Base-by-base conservation (phyloP, 2,888 invertebrate genomes). In the Cantharis rufa region DNA sequence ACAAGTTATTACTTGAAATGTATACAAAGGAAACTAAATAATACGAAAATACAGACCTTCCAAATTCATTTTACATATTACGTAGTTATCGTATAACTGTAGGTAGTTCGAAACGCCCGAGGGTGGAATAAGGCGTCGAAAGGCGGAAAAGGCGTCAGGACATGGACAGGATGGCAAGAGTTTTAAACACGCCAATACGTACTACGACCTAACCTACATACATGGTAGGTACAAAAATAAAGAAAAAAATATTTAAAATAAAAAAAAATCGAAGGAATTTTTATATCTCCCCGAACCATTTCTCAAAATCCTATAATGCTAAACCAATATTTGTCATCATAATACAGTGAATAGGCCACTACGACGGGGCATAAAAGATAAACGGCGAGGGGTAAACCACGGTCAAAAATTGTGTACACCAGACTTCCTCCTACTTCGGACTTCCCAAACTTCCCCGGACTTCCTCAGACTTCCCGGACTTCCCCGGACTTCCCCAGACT, bases 101-200 rank as follows among this genome's bases (percentile, higher is more conserved):
- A 81, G 85, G 85, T 81, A 81, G 85, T 83, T 81, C 83, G 82
- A 79, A 82, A 84, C 63, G 85, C 86, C 86, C 80, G 84, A 83
- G 81, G 86, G 86, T 83, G 85, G 83, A 81, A 79, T 76, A 81
- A 82, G 82, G 85, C 85, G 84, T 85, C 85, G 82, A 82, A 82
- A 84, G 86, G 86, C 86, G 84, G 85, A 82, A 80, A 82, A 83
- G 86, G 86, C 84, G 86, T 84, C 81, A 81, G 81, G 81, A 85
- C 85, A 85, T 85, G 85, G 84, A 80, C 75, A 74, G 71, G 71
- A 68, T 18, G 69, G 74, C 62, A 71, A 74, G 74, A 77, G 71
- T 72, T 48, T 48, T 5, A 7, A 48, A 48, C 48, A 48, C 48
- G 48, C 48, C n/a, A 48, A 48, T n/a, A 48, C n/a, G n/a, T 48